Base-by-base conservation (phyloP, 2,797 vertebrate species). In the Scleropages formosus region DNA sequence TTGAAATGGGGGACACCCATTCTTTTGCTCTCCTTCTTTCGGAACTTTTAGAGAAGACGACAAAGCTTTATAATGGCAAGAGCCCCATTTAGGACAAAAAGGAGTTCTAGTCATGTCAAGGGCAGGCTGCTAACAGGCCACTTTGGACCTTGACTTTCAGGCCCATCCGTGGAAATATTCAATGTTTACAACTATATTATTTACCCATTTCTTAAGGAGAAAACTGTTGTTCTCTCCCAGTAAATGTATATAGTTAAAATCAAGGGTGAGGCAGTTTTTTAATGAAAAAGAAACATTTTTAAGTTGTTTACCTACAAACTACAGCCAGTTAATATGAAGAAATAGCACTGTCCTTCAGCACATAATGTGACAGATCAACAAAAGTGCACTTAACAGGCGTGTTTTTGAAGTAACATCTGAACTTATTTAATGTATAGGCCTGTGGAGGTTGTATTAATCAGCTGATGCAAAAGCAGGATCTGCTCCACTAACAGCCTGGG, bases 21-120 rank as follows among this genome's bases (percentile, higher is more conserved):
- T 79, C 84, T 86, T 88, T 87, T 89, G 75, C 80, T 85, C 82
- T 62, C 63, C 73, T 1, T 79, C 86, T 80, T 91, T 92, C 93
- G 88, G 93, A 47, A 82, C 82, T 87, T 88, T 79, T 78, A 88
- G 91, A 83, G 70, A 80, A 77, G 80, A 79, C 71, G 59, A 74
- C 64, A 75, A 81, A 85, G 75, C 81, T 90, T 92, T 91, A 91
- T 87, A 85, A 81, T 85, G 85, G 81, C 87, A 84, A 90, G 91
- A 92, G 91, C 85, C 84, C 85, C 85, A 81, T 84, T 87, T 83
- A 83, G 76, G 81, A 77, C 84, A 87, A 88, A 67, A 84, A 86
- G 82, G 85, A 84, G 76, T 60, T 76, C 77, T 75, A 85, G 75
- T 64, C 66, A 31, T 84, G 85, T 88, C 84, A 85, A 90, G 86